These are phyloP conservation scores for Hemichromis elongatus DNA, from an alignment of 2,113 vertebrate genomes.

Conservation along the genomic window DNA sequence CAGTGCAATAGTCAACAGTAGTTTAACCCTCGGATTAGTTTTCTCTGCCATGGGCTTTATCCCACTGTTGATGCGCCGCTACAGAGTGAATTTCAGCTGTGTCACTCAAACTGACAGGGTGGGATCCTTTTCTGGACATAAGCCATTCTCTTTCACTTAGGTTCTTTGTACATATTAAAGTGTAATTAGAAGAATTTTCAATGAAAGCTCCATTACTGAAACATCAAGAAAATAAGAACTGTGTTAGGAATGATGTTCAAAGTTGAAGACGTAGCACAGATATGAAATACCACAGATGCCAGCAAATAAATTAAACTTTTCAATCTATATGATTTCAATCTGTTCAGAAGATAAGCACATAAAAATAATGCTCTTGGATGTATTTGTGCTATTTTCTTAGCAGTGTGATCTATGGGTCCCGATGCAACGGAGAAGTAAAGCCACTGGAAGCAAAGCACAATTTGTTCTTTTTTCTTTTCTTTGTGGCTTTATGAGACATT, in stretches of 20 bases:
- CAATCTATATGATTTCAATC: background rate
- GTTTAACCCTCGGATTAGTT: slow-evolving; percentile 56
- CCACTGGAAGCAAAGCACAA: background rate
- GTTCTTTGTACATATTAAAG: slow-evolving; percentile 10
- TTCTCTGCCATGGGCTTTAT: slow-evolving; percentile 19
- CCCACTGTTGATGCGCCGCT: background rate
- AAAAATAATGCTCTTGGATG: background rate
- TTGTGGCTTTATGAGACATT: background rate
- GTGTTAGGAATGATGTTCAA: background rate
- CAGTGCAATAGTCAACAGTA: slow-evolving; percentile 22
- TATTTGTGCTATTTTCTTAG: background rate
- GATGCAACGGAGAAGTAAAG: background rate
- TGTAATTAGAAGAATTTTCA: background rate
- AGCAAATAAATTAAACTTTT: background rate
- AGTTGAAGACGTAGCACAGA: background rate
- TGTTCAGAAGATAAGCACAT: background rate
- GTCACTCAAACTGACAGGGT: slow-evolving; percentile 33
- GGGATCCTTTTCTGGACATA: slow-evolving; percentile 22
- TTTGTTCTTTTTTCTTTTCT: background rate
- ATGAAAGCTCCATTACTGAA: background rate
- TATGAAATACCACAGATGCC: background rate
- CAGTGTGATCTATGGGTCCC: background rate
- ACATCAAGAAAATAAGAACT: background rate
- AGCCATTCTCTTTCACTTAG: slow-evolving; percentile 18
- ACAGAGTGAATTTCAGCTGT: slow-evolving; percentile 19